phyloP scores from a whole-genome alignment of 2,888 invertebrate species.

The Drosophila acutilabella region DNA sequence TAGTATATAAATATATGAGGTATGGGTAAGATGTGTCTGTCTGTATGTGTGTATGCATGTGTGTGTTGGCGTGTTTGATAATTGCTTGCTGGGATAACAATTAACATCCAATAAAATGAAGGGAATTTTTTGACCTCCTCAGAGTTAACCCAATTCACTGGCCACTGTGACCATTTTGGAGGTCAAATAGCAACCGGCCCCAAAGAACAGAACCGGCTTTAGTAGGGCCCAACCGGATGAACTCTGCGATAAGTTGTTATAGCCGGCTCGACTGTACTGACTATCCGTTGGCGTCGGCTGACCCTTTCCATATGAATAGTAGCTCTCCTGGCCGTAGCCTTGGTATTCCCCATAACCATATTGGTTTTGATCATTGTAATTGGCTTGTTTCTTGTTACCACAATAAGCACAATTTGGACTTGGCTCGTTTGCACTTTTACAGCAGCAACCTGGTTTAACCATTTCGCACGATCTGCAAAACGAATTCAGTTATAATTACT shows the following conservation, averaged over 20 bases:
- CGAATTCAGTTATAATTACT: too few relatives aligned
- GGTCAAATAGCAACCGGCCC: conserved; percentile 70
- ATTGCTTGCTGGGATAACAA: background rate
- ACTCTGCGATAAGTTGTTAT: conserved; percentile 21
- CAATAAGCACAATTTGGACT: conserved; percentile 24
- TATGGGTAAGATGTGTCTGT: background rate
- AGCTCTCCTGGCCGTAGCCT: background rate
- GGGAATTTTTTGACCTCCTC: background rate
- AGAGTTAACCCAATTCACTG: conserved; percentile 57
- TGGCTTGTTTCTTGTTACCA: background rate
- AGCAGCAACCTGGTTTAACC: conserved; percentile 39
- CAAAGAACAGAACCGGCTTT: conserved; percentile 69
- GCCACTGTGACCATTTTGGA: conserved; percentile 69
- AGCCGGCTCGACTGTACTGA: conserved; percentile 6
- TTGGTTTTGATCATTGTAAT: background rate
- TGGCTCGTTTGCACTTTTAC: conserved; percentile 31
- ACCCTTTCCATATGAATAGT: conserved; percentile 12
- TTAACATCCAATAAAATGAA: conserved; percentile 1
- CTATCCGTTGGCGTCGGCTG: background rate
- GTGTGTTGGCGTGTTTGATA: background rate
- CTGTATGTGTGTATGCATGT: too few relatives aligned
- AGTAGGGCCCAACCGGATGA: conserved; percentile 56
- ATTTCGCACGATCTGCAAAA: conserved; percentile 29
- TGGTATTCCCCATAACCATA: background rate
- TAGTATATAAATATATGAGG: background rate